phyloP scores from a whole-genome alignment of 1,140 invertebrate species.

The Laupala kohalensis region DNA sequence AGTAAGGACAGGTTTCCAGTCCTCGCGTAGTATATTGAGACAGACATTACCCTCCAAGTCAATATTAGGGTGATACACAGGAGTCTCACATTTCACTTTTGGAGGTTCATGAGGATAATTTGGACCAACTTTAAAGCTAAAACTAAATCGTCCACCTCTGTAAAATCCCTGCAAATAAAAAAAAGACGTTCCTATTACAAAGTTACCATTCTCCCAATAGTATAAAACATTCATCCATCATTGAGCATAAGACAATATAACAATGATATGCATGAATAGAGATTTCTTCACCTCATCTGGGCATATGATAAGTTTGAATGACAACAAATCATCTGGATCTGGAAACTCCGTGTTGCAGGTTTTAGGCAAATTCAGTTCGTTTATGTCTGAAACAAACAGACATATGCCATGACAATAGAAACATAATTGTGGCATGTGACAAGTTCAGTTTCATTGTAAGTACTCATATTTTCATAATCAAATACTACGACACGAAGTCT shows the following conservation, averaged over 20 bases:
- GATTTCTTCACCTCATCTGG: slow-evolving; percentile 72
- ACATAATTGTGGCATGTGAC: too few species aligned
- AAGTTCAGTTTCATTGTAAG: too few species aligned
- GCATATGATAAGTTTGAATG: slow-evolving; percentile 90
- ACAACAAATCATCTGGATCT: slow-evolving; percentile 89
- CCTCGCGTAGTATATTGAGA: slow-evolving; percentile 88
- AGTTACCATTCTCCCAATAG: not conserved
- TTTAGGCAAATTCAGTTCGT: slow-evolving; percentile 93
- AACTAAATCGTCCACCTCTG: slow-evolving; percentile 81
- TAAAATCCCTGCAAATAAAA: slow-evolving; percentile 71
- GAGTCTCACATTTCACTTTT: slow-evolving; percentile 89
- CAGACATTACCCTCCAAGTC: slow-evolving; percentile 92
- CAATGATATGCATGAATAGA: not conserved
- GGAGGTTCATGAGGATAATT: slow-evolving; percentile 94
- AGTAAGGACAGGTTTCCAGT: slow-evolving; percentile 97
- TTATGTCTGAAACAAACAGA: slow-evolving; percentile 67
- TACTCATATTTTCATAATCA: too few species aligned
- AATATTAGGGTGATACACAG: slow-evolving; percentile 92
- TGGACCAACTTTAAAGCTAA: slow-evolving; percentile 94
- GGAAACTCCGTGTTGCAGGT: slow-evolving; percentile 93
- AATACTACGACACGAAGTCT: too few species aligned
- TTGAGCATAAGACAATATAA: not conserved
- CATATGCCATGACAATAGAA: not conserved
- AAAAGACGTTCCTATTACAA: not conserved
- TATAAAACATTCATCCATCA: not conserved